Evolutionary conservation across 2,113 vertebrate genomes (phyloP).

Genomic region (Tichodroma muraria): DNA sequence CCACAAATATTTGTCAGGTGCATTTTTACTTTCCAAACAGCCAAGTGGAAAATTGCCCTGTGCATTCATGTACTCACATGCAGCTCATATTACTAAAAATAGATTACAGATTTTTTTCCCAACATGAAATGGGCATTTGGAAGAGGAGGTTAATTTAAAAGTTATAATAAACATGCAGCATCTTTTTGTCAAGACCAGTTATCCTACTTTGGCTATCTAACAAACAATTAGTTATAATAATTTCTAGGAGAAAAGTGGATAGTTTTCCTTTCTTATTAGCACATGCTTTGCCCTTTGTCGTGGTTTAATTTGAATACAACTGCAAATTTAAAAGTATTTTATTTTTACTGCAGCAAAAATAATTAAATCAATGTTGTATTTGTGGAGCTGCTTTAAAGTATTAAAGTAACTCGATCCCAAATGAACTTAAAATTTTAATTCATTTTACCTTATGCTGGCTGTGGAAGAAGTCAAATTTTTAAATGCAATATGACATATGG

Average conservation of each 20-base stretch:
- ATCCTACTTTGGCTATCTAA: not conserved
- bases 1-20: not conserved
- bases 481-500: slow-evolving; percentile 79
- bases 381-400: slow-evolving; percentile 52
- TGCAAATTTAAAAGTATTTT: slow-evolving; percentile 23
- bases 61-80: not conserved
- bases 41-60: not conserved
- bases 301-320: slow-evolving; percentile 11
- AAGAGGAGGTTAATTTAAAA: not conserved
- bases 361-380: slow-evolving; percentile 64
- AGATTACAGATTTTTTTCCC: not conserved
- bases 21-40: not conserved
- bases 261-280: not conserved
- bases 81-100: not conserved
- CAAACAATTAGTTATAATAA: not conserved
- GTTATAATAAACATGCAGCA: not conserved
- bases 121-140: not conserved
- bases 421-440: slow-evolving; percentile 76
- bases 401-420: slow-evolving; percentile 68
- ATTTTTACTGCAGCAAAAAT: slow-evolving; percentile 26
- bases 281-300: not conserved
- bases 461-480: slow-evolving; percentile 73
- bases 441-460: slow-evolving; percentile 68
- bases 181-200: not conserved
- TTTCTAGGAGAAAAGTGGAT: not conserved